Evolutionary conservation across 2,113 vertebrate genomes (phyloP), one percentile per base, ranked within the genome.

Genomic region (Solea solea): DNA sequence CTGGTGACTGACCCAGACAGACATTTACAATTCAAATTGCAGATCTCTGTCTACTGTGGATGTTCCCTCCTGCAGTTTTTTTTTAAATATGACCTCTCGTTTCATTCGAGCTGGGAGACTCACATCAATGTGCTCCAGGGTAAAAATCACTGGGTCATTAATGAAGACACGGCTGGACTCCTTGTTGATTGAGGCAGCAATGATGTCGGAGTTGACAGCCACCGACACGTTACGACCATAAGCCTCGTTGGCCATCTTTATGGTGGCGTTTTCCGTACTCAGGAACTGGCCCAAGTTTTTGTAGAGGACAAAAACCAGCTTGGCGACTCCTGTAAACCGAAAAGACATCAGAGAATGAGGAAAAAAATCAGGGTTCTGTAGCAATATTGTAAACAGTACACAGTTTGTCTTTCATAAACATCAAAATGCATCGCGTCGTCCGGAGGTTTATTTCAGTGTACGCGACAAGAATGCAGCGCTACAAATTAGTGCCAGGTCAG

Each of bases 281-380:
- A 99, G 95, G 77, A 99, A 99, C 82, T 97, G 97, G 64, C 98
- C 96, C 85, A 99, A 89, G 63, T 97, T 97, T 88, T 97, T 97
- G 89, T 99, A 99, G 80, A 99, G 96, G 41, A 98, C 97, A 88
- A 99, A 99, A 48, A 99, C 97, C 92, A 99, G 93, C 88, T 99
- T 99, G 76, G 98, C 97, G 76, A 97, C 93, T 21, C 97, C 97
- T 99, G 83, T 1, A 11, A 46, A 51, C 49, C 0, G 3, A 72
- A n/a, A 21, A 50, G 56, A 44, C 9, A 48, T 27, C 21, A 53
- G 28, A 64, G 6, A 61, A 9, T 14, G 15, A 46, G 21, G 10
- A 14, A 60, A 14, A 60, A 52, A 64, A 74, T 34, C 56, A 49
- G 69, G 48, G 64, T 64, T 27, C 41, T 10, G 10, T 25, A 53